Percentiles rank a stretch among this genome's conserved stretches.
Conservation (phyloP, 2,797 vertebrate species). For the Rallus crepitans region DNA sequence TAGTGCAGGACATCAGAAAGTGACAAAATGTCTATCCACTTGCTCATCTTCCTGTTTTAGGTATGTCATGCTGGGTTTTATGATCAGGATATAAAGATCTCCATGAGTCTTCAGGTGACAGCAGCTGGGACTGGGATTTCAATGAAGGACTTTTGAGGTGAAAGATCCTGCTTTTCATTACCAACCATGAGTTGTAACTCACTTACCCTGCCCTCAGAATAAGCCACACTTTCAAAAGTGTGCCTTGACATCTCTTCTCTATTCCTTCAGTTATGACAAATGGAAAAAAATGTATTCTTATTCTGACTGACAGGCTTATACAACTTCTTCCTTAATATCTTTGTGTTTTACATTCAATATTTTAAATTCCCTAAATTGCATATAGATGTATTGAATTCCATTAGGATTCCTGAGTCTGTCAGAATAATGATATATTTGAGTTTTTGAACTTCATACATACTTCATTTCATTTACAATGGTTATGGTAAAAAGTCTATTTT, state of each 20-base stretch:
- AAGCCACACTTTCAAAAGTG: not conserved
- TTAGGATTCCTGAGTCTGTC: not conserved
- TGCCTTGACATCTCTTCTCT: not conserved
- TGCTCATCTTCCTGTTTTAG: not conserved
- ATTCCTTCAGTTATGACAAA: conserved; percentile 39
- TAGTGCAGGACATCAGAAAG: not conserved
- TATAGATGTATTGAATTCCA: conserved; percentile 13
- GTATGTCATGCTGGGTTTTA: not conserved
- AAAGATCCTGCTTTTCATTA: conserved; percentile 7
- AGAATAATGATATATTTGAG: not conserved
- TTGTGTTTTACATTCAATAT: conserved; percentile 35
- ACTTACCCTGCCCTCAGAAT: conserved; percentile 7
- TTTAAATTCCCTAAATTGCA: conserved; percentile 43
- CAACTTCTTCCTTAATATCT: conserved; percentile 47
- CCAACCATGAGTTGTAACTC: not conserved
- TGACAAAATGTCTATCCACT: not conserved
- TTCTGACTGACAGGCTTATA: conserved; percentile 47
- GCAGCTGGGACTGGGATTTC: not conserved
- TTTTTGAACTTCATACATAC: not conserved
- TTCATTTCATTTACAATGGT: not conserved
- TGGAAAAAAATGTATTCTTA: conserved; percentile 13
- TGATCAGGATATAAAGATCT: not conserved
- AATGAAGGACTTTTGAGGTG: not conserved
- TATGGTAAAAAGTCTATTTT: conserved; percentile 6
- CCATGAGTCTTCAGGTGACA: not conserved